phyloP scores from a whole-genome alignment of 1,140 invertebrate genomes.

The Camponotus floridanus region DNA sequence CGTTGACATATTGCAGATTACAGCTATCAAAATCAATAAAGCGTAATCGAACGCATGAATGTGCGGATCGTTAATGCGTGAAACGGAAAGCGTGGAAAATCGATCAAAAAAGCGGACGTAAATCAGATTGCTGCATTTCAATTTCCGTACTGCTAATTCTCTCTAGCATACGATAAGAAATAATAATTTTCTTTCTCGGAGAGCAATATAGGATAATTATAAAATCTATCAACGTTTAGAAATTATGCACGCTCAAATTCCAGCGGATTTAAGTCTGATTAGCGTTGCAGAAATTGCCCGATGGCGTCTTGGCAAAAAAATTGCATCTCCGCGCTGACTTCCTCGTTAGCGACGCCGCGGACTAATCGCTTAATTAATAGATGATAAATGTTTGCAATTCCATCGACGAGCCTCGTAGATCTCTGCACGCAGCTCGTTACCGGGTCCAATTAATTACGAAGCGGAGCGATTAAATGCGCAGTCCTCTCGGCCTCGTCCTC shows the following conservation, averaged over 20 bases:
- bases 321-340: slow-evolving; percentile 63
- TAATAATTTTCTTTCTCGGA: slow-evolving; percentile 28
- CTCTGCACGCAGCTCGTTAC: slow-evolving; percentile 65
- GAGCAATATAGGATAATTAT: slow-evolving; percentile 48
- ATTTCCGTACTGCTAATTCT: not conserved
- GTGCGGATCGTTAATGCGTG: not conserved
- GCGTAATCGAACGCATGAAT: not conserved
- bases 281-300: slow-evolving; percentile 58
- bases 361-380: slow-evolving; percentile 78
- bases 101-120: not conserved
- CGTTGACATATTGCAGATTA: not conserved
- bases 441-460: slow-evolving; percentile 71
- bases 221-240: slow-evolving; percentile 49
- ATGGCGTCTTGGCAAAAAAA: slow-evolving; percentile 62
- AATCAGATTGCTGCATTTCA: slow-evolving; percentile 6
- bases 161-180: not conserved
- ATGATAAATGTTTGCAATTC: slow-evolving; percentile 75
- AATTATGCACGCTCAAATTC: slow-evolving; percentile 65
- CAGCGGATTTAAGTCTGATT: slow-evolving; percentile 9
- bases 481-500: not conserved
- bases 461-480: slow-evolving; percentile 61
- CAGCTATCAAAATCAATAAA: slow-evolving; percentile 7
- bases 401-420: slow-evolving; percentile 13
- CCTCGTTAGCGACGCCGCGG: slow-evolving; percentile 68
- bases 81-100: slow-evolving; percentile 27